Conservation (phyloP, 2,113 vertebrate species). For the Corythornis vintsioides region DNA sequence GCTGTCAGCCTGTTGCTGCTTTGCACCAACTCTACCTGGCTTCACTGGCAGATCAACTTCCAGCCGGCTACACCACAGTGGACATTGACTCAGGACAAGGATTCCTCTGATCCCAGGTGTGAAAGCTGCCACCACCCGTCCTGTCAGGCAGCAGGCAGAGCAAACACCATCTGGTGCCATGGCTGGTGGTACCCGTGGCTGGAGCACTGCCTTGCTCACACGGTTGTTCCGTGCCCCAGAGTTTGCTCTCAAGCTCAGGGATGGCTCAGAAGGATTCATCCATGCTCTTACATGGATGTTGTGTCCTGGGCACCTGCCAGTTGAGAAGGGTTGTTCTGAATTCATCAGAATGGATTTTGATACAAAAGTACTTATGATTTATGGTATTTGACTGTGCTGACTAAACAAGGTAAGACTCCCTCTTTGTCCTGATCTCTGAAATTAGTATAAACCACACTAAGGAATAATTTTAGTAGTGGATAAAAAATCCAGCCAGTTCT, state of each 20-base stretch:
- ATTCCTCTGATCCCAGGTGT: background rate
- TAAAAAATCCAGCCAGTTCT: background rate
- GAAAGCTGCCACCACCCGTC: background rate
- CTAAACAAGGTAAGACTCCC: background rate
- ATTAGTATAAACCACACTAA: background rate
- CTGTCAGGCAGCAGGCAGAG: background rate
- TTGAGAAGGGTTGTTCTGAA: background rate
- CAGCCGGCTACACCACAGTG: background rate
- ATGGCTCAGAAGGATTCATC: background rate
- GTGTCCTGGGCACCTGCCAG: background rate
- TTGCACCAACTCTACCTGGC: fast-evolving
- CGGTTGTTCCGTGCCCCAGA: fast-evolving
- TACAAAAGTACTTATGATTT: background rate
- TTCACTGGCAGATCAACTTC: background rate
- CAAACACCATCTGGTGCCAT: background rate
- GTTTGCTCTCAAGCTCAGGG: background rate
- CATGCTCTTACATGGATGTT: background rate
- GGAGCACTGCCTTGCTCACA: background rate
- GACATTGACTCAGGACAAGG: background rate
- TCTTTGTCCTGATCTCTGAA: background rate
- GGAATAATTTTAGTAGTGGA: background rate
- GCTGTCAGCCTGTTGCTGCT: background rate
- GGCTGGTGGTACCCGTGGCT: background rate
- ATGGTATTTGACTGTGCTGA: background rate
- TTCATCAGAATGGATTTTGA: background rate